phyloP scores from a whole-genome alignment of 2,113 vertebrate species.

The Antechinus stuartii region DNA sequence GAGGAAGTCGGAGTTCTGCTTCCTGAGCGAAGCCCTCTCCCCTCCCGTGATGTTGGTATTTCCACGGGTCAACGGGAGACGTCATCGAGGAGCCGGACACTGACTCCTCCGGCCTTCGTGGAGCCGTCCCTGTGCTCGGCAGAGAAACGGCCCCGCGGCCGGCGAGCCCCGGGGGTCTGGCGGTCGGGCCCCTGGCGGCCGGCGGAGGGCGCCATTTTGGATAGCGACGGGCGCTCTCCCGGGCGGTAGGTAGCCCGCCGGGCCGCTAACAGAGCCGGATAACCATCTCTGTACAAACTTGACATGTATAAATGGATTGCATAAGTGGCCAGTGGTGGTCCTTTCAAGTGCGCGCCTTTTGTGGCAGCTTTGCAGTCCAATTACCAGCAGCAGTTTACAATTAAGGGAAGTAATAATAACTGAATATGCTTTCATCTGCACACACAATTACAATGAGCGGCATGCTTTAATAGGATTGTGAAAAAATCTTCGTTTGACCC shows the following conservation, averaged over 20 bases:
- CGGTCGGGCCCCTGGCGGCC: slow-evolving; percentile 65
- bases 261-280: slow-evolving; percentile 80
- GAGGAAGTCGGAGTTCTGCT: slow-evolving; percentile 15
- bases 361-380: slow-evolving; percentile 88
- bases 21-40: slow-evolving; percentile 74
- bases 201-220: slow-evolving; percentile 13
- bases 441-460: slow-evolving; percentile 89
- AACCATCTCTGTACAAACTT: slow-evolving; percentile 84
- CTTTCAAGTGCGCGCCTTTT: slow-evolving; percentile 87
- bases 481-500: slow-evolving; percentile 90
- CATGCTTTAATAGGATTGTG: slow-evolving; percentile 90
- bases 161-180: slow-evolving; percentile 81
- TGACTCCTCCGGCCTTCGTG: slow-evolving; percentile 54
- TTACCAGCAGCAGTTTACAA: slow-evolving; percentile 92
- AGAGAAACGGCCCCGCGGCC: slow-evolving; percentile 78
- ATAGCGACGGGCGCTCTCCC: slow-evolving; percentile 69
- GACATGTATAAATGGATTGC: slow-evolving; percentile 88
- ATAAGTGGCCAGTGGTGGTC: slow-evolving; percentile 89
- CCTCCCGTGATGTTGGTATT: slow-evolving; percentile 39
- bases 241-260: slow-evolving; percentile 87
- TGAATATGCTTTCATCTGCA: slow-evolving; percentile 91
- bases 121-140: slow-evolving; percentile 67
- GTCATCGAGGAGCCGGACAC: background rate
- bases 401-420: slow-evolving; percentile 92
- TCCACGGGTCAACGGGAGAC: slow-evolving; percentile 53